Evolutionary conservation across 2,888 invertebrate species (phyloP).

Genomic region (Caenorhabditis sulstoni): DNA sequence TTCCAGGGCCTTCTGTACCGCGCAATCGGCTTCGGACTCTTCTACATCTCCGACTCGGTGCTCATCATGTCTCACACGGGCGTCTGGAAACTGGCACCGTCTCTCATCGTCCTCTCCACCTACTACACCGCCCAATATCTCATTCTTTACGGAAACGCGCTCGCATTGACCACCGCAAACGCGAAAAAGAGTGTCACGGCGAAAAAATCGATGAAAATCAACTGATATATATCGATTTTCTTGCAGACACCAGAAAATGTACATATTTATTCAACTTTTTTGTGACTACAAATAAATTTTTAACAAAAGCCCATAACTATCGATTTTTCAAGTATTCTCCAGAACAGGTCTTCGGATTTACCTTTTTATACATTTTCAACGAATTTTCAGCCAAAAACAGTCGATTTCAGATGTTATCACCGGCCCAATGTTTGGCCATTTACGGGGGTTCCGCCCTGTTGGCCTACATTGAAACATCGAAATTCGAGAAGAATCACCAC

Average conservation of each 20-base stretch:
- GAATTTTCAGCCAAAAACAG: background rate
- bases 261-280: slow-evolving; percentile 15
- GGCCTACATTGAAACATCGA: slow-evolving; percentile 54
- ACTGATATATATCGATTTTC: slow-evolving; percentile 10
- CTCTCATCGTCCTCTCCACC: slow-evolving; percentile 66
- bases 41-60: slow-evolving; percentile 74
- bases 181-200: slow-evolving; percentile 27
- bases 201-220: slow-evolving; percentile 23
- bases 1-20: slow-evolving; percentile 52
- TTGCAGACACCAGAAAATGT: background rate
- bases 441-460: slow-evolving; percentile 52
- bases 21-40: slow-evolving; percentile 61
- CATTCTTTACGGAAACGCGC: slow-evolving; percentile 55
- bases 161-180: slow-evolving; percentile 5
- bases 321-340: too few species aligned
- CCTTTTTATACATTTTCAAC: background rate
- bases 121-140: slow-evolving; percentile 75
- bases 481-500: slow-evolving; percentile 47
- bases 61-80: slow-evolving; percentile 73
- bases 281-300: too few species aligned
- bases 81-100: slow-evolving; percentile 59
- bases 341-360: background rate
- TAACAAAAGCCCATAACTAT: too few species aligned
- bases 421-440: slow-evolving; percentile 55
- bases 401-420: slow-evolving; percentile 47